A percentile compares a stretch with the other conserved stretches of the same genome.
Evolutionary conservation across 2,113 vertebrate species (phyloP).

Genomic region (Gallinago jamesoni): DNA sequence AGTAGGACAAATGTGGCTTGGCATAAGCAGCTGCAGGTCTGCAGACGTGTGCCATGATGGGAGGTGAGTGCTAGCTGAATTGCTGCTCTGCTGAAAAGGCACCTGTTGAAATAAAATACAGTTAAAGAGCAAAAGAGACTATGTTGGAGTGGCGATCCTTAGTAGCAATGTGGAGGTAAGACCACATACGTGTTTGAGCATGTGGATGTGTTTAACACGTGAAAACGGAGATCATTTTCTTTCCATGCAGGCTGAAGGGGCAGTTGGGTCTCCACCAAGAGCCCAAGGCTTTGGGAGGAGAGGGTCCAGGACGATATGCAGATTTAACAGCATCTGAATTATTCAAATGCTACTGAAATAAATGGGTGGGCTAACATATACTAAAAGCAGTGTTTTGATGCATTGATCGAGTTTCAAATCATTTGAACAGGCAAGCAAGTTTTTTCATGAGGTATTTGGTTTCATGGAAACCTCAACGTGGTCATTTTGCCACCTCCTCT

Average conservation of each 20-base stretch:
- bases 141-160: background rate
- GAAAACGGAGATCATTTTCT: background rate
- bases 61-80: slow-evolving; percentile 50
- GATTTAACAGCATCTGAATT: background rate
- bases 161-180: background rate
- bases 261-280: background rate
- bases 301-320: background rate
- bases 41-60: slow-evolving; percentile 43
- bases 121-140: background rate
- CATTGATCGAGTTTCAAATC: background rate
- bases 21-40: slow-evolving; percentile 41
- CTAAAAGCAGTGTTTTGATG: background rate
- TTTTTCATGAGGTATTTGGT: background rate
- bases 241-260: background rate
- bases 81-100: background rate
- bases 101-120: slow-evolving; percentile 54
- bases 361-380: background rate
- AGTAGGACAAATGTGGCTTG: slow-evolving; percentile 31
- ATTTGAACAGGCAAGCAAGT: background rate
- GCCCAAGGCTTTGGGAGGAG: background rate
- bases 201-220: rapidly evolving
- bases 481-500: background rate
- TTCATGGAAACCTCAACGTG: background rate
- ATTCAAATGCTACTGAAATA: background rate
- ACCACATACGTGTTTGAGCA: background rate